Conservation (phyloP, 1,140 invertebrate genomes). For the Heliconius eleuchia region DNA sequence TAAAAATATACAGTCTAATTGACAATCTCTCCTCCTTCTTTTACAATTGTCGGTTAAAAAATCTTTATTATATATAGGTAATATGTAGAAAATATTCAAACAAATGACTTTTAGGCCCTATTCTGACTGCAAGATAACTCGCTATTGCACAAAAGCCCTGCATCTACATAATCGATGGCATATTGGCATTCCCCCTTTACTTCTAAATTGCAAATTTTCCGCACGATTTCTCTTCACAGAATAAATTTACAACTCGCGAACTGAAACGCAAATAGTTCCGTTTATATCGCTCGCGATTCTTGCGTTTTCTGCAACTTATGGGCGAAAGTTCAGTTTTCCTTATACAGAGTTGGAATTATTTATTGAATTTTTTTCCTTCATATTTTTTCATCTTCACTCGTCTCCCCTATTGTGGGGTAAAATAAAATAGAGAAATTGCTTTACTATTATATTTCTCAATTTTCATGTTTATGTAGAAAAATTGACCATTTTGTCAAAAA, state of each 20-base stretch:
- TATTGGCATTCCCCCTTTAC: slow-evolving; percentile 79
- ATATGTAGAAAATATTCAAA: slow-evolving; percentile 63
- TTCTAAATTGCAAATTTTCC: slow-evolving; percentile 81
- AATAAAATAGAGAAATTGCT: not conserved
- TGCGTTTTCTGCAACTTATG: slow-evolving; percentile 30
- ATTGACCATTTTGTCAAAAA: no score
- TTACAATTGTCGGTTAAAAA: no score
- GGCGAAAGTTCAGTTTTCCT: slow-evolving; percentile 20
- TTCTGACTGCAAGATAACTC: slow-evolving; percentile 72
- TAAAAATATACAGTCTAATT: no score
- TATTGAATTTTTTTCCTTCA: slow-evolving; percentile 13
- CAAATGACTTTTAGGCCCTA: slow-evolving; percentile 68
- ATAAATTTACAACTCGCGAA: slow-evolving; percentile 75
- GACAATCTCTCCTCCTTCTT: no score
- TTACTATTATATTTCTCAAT: not conserved
- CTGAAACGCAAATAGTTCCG: slow-evolving; percentile 68
- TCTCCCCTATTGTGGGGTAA: not conserved
- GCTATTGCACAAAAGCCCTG: slow-evolving; percentile 70
- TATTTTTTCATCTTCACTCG: not conserved
- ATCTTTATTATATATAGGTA: not conserved
- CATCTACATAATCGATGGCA: slow-evolving; percentile 79
- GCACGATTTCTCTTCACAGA: slow-evolving; percentile 75
- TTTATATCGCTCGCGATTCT: slow-evolving; percentile 46
- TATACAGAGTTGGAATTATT: slow-evolving; percentile 15
- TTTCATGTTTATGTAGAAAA: no score